phyloP scores from a whole-genome alignment of 2,888 invertebrate species.

The Drosophila meridionalis region DNA sequence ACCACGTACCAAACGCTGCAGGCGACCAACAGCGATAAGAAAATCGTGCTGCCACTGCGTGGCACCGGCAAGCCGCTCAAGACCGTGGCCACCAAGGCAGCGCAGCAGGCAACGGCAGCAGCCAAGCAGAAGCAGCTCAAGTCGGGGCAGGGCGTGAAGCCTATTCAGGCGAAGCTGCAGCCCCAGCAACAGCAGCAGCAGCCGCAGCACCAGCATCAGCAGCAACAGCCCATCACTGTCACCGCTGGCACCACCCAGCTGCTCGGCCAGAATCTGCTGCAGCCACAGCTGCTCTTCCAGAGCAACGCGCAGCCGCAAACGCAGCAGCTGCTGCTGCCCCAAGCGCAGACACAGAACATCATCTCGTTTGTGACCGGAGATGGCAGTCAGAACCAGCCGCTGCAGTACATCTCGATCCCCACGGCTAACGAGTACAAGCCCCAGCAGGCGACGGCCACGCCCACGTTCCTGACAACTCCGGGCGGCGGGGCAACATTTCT shows the following conservation, averaged over 20 bases:
- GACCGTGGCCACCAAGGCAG: constrained; percentile 77
- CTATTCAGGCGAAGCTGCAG: constrained; percentile 79
- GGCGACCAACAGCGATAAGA: constrained; percentile 78
- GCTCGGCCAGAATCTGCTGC: constrained; percentile 68
- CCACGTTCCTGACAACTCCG: constrained; percentile 85
- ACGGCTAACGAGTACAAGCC: constrained; percentile 87
- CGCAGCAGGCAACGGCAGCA: constrained; percentile 74
- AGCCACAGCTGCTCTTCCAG: constrained; percentile 74
- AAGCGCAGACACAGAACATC: constrained; percentile 83
- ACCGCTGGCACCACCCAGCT: constrained; percentile 58
- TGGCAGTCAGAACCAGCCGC: constrained; percentile 87
- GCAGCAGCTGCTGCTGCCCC: constrained; percentile 84
- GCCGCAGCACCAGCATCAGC: constrained; percentile 51
- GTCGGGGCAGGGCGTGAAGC: constrained; percentile 70
- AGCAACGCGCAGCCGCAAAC: constrained; percentile 62
- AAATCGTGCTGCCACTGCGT: constrained; percentile 74
- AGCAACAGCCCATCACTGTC: constrained; percentile 63
- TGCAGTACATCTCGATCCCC: constrained; percentile 90
- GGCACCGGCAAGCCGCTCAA: constrained; percentile 74
- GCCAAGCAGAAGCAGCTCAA: constrained; percentile 78
- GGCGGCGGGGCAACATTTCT: constrained; percentile 86
- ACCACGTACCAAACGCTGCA: constrained; percentile 78
- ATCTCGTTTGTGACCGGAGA: constrained; percentile 85
- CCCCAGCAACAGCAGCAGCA: constrained; percentile 53
- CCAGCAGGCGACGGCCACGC: constrained; percentile 83